A percentile compares a stretch with the other conserved stretches of the same genome.
phyloP scores from a whole-genome alignment of 2,888 invertebrate species.

The Rhaphigaster nebulosa region DNA sequence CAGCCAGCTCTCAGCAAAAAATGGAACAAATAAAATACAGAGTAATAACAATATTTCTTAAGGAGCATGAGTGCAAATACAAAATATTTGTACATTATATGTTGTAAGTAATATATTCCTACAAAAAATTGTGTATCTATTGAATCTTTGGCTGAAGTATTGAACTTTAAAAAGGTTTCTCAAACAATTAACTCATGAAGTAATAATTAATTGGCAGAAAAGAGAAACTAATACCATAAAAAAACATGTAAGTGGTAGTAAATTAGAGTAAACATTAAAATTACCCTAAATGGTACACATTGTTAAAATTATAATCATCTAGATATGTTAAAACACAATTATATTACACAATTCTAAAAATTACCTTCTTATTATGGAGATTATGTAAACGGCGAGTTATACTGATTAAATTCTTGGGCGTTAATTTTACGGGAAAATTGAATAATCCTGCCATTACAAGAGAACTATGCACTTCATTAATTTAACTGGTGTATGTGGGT shows the following conservation, averaged over 20 bases:
- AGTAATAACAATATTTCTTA: background rate
- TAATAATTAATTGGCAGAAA: background rate
- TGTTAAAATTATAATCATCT: background rate
- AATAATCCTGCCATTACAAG: slow-evolving; percentile 47
- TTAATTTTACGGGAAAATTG: slow-evolving; percentile 51
- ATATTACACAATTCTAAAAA: background rate
- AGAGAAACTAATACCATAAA: background rate
- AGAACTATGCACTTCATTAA: background rate
- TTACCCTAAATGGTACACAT: background rate
- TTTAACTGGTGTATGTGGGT: background rate
- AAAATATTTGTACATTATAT: background rate
- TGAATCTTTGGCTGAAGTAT: background rate
- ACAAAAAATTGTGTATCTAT: background rate
- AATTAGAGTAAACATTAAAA: background rate
- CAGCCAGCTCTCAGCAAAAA: background rate
- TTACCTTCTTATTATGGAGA: slow-evolving; percentile 45
- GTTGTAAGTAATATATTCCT: background rate
- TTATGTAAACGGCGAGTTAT: slow-evolving; percentile 34
- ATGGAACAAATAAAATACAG: background rate
- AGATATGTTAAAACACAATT: background rate
- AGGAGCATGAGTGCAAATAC: background rate
- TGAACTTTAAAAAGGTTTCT: background rate
- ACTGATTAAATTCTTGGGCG: slow-evolving; percentile 29
- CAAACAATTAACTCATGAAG: background rate
- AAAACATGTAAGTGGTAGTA: background rate